These are phyloP conservation scores for Drosophila mauritiana DNA, from an alignment of 1,140 invertebrate species.

Conservation along the genomic window DNA sequence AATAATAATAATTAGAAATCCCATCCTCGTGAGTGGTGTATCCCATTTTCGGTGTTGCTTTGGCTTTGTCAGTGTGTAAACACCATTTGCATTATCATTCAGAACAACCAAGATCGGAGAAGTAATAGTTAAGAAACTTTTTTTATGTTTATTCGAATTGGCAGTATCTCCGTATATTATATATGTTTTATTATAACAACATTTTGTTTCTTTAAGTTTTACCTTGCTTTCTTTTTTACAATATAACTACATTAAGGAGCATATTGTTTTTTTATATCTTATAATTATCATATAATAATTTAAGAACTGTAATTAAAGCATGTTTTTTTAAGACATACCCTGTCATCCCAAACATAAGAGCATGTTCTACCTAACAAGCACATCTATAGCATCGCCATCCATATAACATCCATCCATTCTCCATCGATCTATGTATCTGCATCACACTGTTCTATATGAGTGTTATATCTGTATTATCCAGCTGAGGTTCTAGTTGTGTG, in stretches of 20 bases:
- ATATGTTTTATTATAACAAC: background rate
- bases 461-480: conserved; percentile 37
- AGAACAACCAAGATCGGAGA: conserved; percentile 3
- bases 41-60: conserved; percentile 19
- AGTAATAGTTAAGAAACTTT: background rate
- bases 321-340: background rate
- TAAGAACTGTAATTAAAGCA: background rate
- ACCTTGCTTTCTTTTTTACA: too few relatives aligned
- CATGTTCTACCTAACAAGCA: background rate
- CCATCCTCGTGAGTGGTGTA: conserved; percentile 41
- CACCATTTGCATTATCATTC: conserved; percentile 7
- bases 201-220: background rate
- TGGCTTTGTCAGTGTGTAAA: conserved; percentile 16
- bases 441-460: conserved; percentile 6
- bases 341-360: background rate
- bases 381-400: background rate
- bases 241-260: too few relatives aligned
- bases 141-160: background rate
- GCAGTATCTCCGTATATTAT: background rate
- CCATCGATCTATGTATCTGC: background rate
- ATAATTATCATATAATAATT: too few relatives aligned
- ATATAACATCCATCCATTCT: too few relatives aligned
- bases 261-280: too few relatives aligned
- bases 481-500: conserved; percentile 25
- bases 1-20: too few relatives aligned